A percentile compares a stretch with the other conserved stretches of the same genome.
These are phyloP conservation scores for Drymodes brunneopygia DNA, from an alignment of 2,113 vertebrate species.

Conservation along the genomic window DNA sequence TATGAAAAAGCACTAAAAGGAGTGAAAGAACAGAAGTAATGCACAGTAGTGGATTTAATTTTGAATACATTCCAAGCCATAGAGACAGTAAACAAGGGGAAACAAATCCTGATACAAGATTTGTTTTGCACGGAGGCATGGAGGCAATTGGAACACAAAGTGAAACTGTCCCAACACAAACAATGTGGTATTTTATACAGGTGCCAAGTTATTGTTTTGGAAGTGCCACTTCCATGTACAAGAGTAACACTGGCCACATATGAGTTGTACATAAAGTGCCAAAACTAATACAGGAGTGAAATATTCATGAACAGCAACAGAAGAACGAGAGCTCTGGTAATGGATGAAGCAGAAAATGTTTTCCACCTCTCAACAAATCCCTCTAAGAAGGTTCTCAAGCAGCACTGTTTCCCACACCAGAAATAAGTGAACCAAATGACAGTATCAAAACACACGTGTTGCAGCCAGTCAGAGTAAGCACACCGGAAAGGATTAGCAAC, in stretches of 20 bases:
- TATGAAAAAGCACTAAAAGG: constrained; percentile 17
- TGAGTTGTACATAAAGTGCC: background rate
- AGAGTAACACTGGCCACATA: background rate
- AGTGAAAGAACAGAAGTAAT: constrained; percentile 43
- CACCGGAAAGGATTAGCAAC: background rate
- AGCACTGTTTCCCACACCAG: background rate
- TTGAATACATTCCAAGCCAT: background rate
- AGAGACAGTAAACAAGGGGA: constrained; percentile 40
- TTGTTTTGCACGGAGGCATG: constrained; percentile 32
- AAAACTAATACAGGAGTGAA: constrained; percentile 1
- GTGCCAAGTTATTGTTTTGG: background rate
- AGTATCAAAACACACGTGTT: background rate
- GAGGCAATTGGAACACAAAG: background rate
- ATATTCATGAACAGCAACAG: constrained; percentile 19
- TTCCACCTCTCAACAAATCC: background rate
- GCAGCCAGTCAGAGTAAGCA: background rate
- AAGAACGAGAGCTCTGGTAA: background rate
- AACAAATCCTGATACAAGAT: constrained; percentile 48
- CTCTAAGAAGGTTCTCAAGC: background rate
- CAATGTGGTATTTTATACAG: background rate
- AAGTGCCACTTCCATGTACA: background rate
- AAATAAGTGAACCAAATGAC: background rate
- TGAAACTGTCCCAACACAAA: constrained; percentile 22
- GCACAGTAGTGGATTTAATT: constrained; percentile 20
- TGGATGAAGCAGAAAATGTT: background rate